Conservation (phyloP, 2,888 invertebrate species). For the Hipparchia semele region DNA sequence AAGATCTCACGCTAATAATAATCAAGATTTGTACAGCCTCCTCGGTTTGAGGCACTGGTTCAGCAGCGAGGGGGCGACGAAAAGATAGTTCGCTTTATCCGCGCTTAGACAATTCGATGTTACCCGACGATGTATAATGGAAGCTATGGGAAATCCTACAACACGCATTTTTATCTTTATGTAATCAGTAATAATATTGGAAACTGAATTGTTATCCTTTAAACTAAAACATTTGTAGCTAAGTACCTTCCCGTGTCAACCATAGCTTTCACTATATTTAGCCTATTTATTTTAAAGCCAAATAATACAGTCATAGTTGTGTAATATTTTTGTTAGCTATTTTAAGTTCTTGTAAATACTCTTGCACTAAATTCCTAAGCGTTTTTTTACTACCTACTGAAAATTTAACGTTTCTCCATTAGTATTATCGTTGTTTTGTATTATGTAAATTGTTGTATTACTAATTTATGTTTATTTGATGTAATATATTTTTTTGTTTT, state of each 20-base stretch:
- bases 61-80: conserved; percentile 73
- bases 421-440: conserved; percentile 80
- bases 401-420: conserved; percentile 62
- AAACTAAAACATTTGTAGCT: conserved; percentile 26
- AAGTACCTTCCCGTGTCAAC: conserved; percentile 41
- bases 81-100: conserved; percentile 69
- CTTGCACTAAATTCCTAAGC: conserved; percentile 62
- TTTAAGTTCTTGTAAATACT: conserved; percentile 79
- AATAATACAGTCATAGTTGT: conserved; percentile 82
- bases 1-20: conserved; percentile 58
- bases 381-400: conserved; percentile 64
- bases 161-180: conserved; percentile 29
- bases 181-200: conserved; percentile 34
- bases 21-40: conserved; percentile 74
- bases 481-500: conserved; percentile 76
- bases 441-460: conserved; percentile 75
- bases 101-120: conserved; percentile 73
- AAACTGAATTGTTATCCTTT: conserved; percentile 25
- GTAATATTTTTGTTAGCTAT: conserved; percentile 69
- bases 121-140: conserved; percentile 81
- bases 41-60: conserved; percentile 78
- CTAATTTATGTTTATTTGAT: conserved; percentile 75
- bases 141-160: conserved; percentile 65
- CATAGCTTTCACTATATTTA: conserved; percentile 80
- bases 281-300: conserved; percentile 82